Conservation (phyloP, 2,888 invertebrate genomes). For the Harmothoe impar region DNA sequence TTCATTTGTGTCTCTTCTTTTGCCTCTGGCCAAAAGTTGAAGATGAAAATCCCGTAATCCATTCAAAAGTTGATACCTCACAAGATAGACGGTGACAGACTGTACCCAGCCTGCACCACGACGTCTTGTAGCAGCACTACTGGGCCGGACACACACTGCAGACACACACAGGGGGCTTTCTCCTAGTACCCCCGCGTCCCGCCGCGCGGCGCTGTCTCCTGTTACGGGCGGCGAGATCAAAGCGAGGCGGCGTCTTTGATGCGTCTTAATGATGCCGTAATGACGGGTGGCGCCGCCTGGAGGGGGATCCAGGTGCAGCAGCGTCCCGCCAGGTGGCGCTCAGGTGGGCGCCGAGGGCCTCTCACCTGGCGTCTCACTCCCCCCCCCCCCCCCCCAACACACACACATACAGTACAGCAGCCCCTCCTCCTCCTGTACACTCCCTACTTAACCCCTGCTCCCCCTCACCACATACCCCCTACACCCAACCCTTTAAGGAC, state of each 20-base stretch:
- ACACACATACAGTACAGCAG: neutral
- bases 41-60: too few relatives aligned
- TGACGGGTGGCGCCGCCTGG: neutral
- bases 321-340: neutral
- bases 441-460: neutral
- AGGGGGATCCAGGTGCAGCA: neutral
- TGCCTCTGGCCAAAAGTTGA: too few relatives aligned
- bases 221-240: neutral
- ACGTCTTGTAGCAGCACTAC: too few relatives aligned
- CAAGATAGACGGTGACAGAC: too few relatives aligned
- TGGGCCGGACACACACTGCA: too few relatives aligned
- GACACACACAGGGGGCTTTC: neutral
- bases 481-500: too few relatives aligned
- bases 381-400: too few relatives aligned
- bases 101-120: too few relatives aligned
- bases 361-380: neutral
- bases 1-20: too few relatives aligned
- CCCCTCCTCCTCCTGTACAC: neutral
- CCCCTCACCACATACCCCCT: neutral
- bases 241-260: neutral
- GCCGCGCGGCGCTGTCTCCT: neutral
- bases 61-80: too few relatives aligned
- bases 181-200: neutral
- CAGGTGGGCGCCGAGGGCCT: conserved; percentile 5
- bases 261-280: conserved; percentile 9